Base-by-base conservation (phyloP, 2,113 vertebrate species). In the Antigone vipio region DNA sequence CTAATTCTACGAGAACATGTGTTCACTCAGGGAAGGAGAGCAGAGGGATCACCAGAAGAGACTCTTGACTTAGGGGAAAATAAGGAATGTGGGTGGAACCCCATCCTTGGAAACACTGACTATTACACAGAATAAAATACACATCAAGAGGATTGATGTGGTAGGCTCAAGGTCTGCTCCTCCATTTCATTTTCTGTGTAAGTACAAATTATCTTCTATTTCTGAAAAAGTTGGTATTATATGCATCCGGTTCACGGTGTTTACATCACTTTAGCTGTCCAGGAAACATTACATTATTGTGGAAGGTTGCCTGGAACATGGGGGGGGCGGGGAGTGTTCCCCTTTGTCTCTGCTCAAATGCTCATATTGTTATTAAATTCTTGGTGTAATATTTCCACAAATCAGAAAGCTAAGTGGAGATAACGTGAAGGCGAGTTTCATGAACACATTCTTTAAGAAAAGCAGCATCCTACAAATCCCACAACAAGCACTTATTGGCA, bases 401-500 rank as follows among this genome's bases (percentile, higher is more conserved):
- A 90, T 47, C 50, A 71, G 74, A 94, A 86, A 79, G 72, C 63
- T 76, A 66, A 95, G 82, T 11, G 2, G 45, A 62, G 60, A 72
- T 89, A 94, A 82, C 50, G 55, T 18, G 56, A 90, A 86, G 20
- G 29, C 11, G 3, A 90, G 71, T 85, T 93, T 38, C 71, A 55
- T 1, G 8, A 85, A 75, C 26, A 76, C 47, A 90, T 80, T 91
- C 89, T 93, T 96, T 82, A 97, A 94, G 95, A 95, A 92, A 92
- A 91, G 50, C 76, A 79, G 80, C 16, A 92, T 53, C 72, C 95
- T 89, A 88, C 82, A 97, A 95, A 96, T 89, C 94, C 77, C 4
- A 2, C 86, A 89, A 85, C 73, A 88, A 96, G 79, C 76, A 81
- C 87, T 84, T 92, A 94, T 94, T 96, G 95, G 93, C 89, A 96